These are phyloP conservation scores for Canis aureus DNA, from an alignment of 2,113 vertebrate species.

Conservation along the genomic window DNA sequence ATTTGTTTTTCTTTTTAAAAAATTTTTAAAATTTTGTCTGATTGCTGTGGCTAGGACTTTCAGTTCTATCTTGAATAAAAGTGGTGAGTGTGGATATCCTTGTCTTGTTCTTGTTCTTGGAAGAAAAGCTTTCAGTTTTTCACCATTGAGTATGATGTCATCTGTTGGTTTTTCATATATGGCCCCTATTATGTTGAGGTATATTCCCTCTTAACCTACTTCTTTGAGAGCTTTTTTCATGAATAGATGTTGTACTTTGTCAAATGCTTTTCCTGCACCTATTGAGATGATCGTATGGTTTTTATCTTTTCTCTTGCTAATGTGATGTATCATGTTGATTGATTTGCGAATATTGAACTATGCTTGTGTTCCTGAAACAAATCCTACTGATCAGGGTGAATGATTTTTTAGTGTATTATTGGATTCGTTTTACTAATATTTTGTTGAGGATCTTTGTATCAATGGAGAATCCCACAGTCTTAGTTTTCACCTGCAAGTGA, in stretches of 20 bases:
- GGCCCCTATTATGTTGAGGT: not conserved
- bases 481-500: not conserved
- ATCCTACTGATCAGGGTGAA: not conserved
- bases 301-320: not conserved
- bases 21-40: not conserved
- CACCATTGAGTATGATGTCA: not conserved
- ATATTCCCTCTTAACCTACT: not conserved
- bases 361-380: not conserved
- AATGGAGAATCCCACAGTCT: not conserved
- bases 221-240: not conserved
- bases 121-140: not conserved
- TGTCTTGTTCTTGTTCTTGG: not conserved
- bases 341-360: not conserved
- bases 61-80: not conserved
- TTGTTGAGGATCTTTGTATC: not conserved
- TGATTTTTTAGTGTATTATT: not conserved
- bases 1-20: not conserved
- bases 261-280: not conserved
- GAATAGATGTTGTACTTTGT: not conserved
- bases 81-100: not conserved
- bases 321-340: not conserved
- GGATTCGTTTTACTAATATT: not conserved
- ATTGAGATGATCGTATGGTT: not conserved
- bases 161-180: not conserved
- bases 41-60: not conserved